Base-by-base conservation (phyloP, 2,888 invertebrate genomes). In the Pachydiplax longipennis region DNA sequence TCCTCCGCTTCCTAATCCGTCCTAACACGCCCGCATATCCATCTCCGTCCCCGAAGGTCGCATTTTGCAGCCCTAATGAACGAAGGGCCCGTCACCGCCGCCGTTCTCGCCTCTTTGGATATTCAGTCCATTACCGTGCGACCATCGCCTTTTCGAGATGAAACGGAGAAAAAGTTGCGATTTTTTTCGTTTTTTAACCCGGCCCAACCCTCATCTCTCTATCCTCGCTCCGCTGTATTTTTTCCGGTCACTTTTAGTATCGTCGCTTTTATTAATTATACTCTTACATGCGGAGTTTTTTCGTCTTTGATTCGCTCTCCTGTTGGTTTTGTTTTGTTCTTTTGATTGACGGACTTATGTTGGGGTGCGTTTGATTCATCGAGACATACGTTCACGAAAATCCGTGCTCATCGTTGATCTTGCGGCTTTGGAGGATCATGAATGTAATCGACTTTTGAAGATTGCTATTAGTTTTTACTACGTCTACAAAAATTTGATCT, bases 21-120 rank as follows among this genome's bases (percentile, higher is more conserved):
- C 87, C 61, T 61, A 87, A 87, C 87, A 87, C 61, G 87, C 87
- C 87, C 87, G 87, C 87, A 87, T 87, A 87, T 87, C 87, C 87
- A 87, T 87, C 61, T 61, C 58, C 87, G 61, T 61, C 87, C 87
- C 87, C 61, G 40, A 37, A 61, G 87, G 58, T 87, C 87, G 37
- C 87, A 87, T 87, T 87, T 87, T 61, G 87, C 87, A 61, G 87
- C 87, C 87, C 87, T 87, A 87, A 87, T 87, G 87, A 87, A 87
- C 87, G 65, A 61, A 87, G 61, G 87, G 8, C 58, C 83, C 58
- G 83, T 83, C 83, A 83, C 83, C 83, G 83, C 31, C 83, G 61
- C 61, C 37, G 37, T 37, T 61, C 83, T 31, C 87, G 87, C 35
- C 87, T 61, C 87, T 87, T 87, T 87, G 87, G 87, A 87, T 87